Base-by-base conservation (phyloP, 2,888 invertebrate species). In the Hecatera dysodea region DNA sequence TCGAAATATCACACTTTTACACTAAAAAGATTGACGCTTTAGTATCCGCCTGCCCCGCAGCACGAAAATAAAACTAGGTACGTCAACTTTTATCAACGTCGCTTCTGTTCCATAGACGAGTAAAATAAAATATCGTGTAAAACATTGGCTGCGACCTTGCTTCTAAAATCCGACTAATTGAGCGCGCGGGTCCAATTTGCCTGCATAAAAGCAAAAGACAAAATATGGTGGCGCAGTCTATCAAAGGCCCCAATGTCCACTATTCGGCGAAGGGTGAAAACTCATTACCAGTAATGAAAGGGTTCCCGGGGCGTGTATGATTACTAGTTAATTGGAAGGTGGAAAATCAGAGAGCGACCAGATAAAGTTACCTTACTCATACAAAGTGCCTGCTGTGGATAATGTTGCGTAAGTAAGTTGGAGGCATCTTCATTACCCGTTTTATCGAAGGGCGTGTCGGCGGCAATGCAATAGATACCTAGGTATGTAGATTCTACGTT, bases 211-310 rank as follows among this genome's bases (percentile, higher is more conserved):
- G 89, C 86, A 91, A 92, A 92, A 93, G 90, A 91, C 89, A 91
- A 92, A 94, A 93, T 90, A 92, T 90, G 88, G 89, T 87, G 86
- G 70, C 82, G 86, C 86, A 86, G 90, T 90, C 91, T 90, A 92
- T 91, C 89, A 91, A 89, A 91, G 93, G 93, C 92, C 90, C 90
- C 90, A 90, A 93, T 94, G 95, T 94, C 95, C 95, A 95, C 92
- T 93, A 93, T 91, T 90, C 91, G 90, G 78, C 88, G 93, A 92
- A 94, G 95, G 95, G 94, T 92, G 93, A 94, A 95, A 96, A 95
- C 95, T 95, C 95, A 95, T 95, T 95, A 95, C 90, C 91, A 90
- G 89, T 94, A 94, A 95, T 95, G 93, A 95, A 96, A 95, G 94
- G 94, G 93, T 90, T 90, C 92, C 91, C 89, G 91, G 91, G 92